These are phyloP conservation scores for Phyllostomus discolor DNA, from an alignment of 2,113 vertebrate genomes.

Conservation along the genomic window DNA sequence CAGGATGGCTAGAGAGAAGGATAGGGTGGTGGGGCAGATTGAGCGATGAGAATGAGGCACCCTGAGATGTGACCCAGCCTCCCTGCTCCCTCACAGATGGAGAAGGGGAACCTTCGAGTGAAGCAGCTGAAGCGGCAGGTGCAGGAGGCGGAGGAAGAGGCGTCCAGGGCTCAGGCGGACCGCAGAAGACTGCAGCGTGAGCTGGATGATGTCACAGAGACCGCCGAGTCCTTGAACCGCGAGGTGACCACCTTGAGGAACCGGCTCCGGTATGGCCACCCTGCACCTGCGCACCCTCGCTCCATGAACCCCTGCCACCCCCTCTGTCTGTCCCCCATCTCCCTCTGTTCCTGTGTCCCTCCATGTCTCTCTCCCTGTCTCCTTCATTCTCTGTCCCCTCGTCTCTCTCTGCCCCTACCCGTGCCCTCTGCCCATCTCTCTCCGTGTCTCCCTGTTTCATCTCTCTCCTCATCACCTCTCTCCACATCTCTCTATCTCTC, in stretches of 20 bases:
- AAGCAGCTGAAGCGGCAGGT: conserved; percentile 91
- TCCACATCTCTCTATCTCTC: neutral
- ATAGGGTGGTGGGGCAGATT: neutral
- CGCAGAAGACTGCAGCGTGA: conserved; percentile 89
- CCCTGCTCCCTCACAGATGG: conserved; percentile 72
- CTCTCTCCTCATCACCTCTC: no score
- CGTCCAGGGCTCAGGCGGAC: conserved; percentile 83
- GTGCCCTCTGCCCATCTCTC: neutral
- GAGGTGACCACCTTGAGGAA: conserved; percentile 87
- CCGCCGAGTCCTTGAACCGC: conserved; percentile 85
- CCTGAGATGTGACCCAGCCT: fast-evolving
- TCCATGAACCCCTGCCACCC: neutral
- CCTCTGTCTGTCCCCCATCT: neutral
- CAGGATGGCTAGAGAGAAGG: neutral
- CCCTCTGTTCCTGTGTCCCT: neutral
- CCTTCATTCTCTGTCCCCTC: neutral
- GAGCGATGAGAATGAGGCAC: neutral
- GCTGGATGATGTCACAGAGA: conserved; percentile 87
- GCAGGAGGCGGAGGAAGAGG: conserved; percentile 90
- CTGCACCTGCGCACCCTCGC: neutral
- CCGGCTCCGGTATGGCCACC: conserved; percentile 83
- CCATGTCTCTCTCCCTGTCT: neutral
- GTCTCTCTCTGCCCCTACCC: neutral
- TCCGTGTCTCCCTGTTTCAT: neutral
- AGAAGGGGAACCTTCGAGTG: conserved; percentile 85